Conservation (phyloP, 2,888 invertebrate species). For the Thymelicus sylvestris region DNA sequence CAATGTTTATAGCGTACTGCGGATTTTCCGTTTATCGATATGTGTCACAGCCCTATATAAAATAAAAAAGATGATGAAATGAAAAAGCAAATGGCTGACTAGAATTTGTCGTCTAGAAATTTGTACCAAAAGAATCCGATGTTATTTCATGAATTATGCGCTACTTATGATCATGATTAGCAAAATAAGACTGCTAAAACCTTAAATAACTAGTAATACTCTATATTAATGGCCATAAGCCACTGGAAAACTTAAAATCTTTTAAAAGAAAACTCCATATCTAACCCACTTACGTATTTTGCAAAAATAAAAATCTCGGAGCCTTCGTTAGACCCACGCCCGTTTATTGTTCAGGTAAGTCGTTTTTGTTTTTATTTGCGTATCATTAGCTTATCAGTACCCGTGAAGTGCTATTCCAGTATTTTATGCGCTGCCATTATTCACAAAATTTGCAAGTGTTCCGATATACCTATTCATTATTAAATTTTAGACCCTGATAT, state of each 20-base stretch:
- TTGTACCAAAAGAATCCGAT: conserved; percentile 80
- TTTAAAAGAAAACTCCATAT: conserved; percentile 61
- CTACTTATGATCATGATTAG: conserved; percentile 84
- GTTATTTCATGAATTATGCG: conserved; percentile 86
- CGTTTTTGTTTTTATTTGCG: conserved; percentile 52
- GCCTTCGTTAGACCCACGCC: conserved; percentile 69
- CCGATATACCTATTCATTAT: conserved; percentile 10
- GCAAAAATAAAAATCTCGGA: conserved; percentile 62
- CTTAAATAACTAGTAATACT: conserved; percentile 65
- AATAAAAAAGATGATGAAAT: conserved; percentile 56
- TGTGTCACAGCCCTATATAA: conserved; percentile 27
- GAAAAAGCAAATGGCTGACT: conserved; percentile 84
- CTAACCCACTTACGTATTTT: conserved; percentile 67
- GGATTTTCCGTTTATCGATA: conserved; percentile 27
- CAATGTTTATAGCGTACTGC: conserved; percentile 16
- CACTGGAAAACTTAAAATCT: conserved; percentile 50
- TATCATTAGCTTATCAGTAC: conserved; percentile 40
- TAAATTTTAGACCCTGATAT: neutral
- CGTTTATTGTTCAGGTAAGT: conserved; percentile 74
- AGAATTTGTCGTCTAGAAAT: conserved; percentile 75
- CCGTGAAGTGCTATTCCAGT: conserved; percentile 43
- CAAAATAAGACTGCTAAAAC: conserved; percentile 80
- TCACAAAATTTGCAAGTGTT: conserved; percentile 40
- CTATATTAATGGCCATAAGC: conserved; percentile 70
- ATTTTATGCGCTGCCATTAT: conserved; percentile 45